Conservation (phyloP, 2,888 invertebrate genomes). For the Agrotis clavis region DNA sequence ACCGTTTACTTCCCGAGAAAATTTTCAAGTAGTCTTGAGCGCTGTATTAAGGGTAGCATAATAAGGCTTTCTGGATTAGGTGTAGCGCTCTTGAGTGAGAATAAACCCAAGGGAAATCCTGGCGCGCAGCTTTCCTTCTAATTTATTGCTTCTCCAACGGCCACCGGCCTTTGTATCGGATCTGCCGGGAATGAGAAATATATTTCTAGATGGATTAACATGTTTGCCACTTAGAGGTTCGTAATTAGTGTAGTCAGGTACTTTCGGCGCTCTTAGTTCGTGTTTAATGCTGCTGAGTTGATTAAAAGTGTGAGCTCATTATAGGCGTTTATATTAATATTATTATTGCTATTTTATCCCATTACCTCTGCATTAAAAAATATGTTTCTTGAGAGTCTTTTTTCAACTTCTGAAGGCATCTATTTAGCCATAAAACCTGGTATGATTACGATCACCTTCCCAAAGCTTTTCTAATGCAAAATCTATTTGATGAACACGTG, state of each 20-base stretch:
- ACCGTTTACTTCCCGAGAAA: slow-evolving; percentile 86
- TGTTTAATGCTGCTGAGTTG: slow-evolving; percentile 23
- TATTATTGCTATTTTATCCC: too few relatives aligned
- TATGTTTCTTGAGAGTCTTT: background rate
- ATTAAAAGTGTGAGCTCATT: background rate
- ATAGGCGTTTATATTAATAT: too few relatives aligned
- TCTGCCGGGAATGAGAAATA: slow-evolving; percentile 87
- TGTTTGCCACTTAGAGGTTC: slow-evolving; percentile 82
- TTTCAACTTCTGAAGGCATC: background rate
- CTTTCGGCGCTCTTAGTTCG: slow-evolving; percentile 62
- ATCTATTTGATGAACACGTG: background rate
- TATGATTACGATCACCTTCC: background rate
- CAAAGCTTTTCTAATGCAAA: background rate
- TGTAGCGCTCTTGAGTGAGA: slow-evolving; percentile 90
- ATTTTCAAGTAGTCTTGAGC: slow-evolving; percentile 91
- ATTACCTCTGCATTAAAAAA: background rate
- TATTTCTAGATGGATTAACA: slow-evolving; percentile 89
- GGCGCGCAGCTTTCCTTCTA: slow-evolving; percentile 90
- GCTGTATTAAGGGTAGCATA: slow-evolving; percentile 90
- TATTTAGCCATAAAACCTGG: background rate
- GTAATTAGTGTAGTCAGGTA: slow-evolving; percentile 83
- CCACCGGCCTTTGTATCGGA: slow-evolving; percentile 90
- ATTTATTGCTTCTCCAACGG: slow-evolving; percentile 90
- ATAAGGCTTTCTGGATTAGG: slow-evolving; percentile 91
- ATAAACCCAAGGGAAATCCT: slow-evolving; percentile 91